A percentile compares a stretch with the other conserved stretches of the same genome.
Conservation (phyloP, 92 coral and sea anemone species). For the Epizoanthus rinbou region DNA sequence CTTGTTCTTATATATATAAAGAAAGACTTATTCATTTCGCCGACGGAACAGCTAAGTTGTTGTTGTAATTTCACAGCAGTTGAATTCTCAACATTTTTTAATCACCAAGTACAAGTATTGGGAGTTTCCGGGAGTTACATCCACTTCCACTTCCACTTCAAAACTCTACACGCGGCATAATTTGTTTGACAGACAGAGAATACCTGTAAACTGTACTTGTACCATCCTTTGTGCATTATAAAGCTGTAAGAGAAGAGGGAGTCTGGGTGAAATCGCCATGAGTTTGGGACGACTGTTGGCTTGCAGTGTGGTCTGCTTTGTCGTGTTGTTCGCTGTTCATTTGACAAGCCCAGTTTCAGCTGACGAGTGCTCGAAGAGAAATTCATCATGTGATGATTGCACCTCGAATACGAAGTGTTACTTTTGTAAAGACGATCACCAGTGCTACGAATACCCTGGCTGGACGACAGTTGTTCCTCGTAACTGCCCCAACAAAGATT, state of each 20-base stretch:
- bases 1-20: not conserved
- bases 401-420: constrained; percentile 71
- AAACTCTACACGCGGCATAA: no score
- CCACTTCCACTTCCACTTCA: no score
- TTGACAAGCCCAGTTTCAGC: constrained; percentile 76
- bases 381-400: constrained; percentile 79
- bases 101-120: no score
- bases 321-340: constrained; percentile 42
- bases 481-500: constrained; percentile 78
- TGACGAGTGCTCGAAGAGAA: constrained; percentile 55
- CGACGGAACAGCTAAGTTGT: not conserved
- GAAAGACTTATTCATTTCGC: constrained; percentile 1
- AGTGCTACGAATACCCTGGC: constrained; percentile 69
- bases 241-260: not conserved
- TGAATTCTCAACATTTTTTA: no score
- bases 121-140: no score
- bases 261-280: not conserved
- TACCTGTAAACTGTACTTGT: constrained; percentile 5
- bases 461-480: constrained; percentile 76
- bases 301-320: constrained; percentile 48
- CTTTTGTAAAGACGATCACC: constrained; percentile 68
- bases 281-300: constrained; percentile 25
- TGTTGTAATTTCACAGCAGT: not conserved
- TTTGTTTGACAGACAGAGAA: no score
- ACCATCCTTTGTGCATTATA: not conserved